Evolutionary conservation across 2,888 invertebrate genomes (phyloP).

Genomic region (Pyrochroa serraticornis): DNA sequence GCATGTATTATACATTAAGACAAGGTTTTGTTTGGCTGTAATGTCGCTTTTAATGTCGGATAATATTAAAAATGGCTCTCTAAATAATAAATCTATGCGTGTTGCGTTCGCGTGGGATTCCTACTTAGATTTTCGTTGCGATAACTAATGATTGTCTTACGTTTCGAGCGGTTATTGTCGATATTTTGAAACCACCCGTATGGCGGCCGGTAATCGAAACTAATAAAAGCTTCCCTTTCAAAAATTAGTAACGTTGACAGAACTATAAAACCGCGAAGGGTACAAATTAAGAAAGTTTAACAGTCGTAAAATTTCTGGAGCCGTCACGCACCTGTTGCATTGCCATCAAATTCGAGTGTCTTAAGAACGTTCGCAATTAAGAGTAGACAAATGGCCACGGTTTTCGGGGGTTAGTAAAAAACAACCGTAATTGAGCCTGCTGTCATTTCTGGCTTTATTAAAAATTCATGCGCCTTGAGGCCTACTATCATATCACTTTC

Average conservation of each 20-base stretch:
- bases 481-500: conserved; percentile 26
- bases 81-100: conserved; percentile 56
- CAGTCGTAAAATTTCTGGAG: no score
- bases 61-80: conserved; percentile 55
- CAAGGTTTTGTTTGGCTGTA: conserved; percentile 45
- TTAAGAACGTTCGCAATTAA: no score
- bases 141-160: conserved; percentile 56
- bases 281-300: no score
- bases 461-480: conserved; percentile 27
- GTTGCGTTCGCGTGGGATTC: conserved; percentile 46
- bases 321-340: no score
- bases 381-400: no score
- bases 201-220: no score
- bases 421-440: no score
- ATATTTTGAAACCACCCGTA: background rate
- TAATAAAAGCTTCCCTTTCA: no score
- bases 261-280: no score
- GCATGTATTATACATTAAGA: conserved; percentile 50
- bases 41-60: conserved; percentile 46
- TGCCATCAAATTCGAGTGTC: no score
- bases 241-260: no score
- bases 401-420: no score
- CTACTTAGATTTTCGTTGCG: conserved; percentile 50
- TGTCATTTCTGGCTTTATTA: conserved; percentile 12
- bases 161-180: conserved; percentile 7